Evolutionary conservation across 2,113 vertebrate species (phyloP).

Genomic region (Takifugu flavidus): DNA sequence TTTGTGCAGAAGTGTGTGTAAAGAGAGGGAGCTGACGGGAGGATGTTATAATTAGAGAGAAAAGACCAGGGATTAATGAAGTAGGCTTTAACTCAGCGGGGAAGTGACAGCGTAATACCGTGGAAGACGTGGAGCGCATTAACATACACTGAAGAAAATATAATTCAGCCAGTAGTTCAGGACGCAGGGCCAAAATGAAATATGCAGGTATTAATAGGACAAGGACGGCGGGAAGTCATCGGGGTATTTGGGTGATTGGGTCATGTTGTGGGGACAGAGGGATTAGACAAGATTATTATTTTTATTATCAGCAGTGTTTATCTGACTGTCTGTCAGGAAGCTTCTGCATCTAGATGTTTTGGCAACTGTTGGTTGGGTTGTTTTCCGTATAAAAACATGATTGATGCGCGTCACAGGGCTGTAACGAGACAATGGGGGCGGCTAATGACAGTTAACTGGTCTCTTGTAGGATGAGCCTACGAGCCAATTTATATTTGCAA

Average conservation of each 20-base stretch:
- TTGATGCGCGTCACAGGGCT: no score
- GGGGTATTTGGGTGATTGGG: neutral
- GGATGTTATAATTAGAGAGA: neutral
- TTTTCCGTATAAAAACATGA: no score
- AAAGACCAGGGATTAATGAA: neutral
- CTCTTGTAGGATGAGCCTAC: no score
- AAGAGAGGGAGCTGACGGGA: neutral
- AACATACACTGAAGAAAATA: neutral
- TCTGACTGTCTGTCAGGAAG: neutral
- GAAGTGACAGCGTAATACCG: neutral
- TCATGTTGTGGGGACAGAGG: neutral
- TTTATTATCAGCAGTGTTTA: neutral
- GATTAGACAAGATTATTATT: neutral
- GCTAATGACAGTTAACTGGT: no score
- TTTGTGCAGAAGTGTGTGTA: neutral
- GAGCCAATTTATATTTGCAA: no score
- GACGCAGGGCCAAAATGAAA: neutral
- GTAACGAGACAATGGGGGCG: no score
- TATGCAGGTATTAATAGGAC: constrained; percentile 4
- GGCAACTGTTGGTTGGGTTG: no score
- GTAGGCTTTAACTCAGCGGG: neutral
- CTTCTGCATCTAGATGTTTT: neutral
- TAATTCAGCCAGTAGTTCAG: neutral
- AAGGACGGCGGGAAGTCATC: neutral
- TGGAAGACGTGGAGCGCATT: neutral